phyloP scores from a whole-genome alignment of 2,797 vertebrate genomes.

The Lacerta viridis region DNA sequence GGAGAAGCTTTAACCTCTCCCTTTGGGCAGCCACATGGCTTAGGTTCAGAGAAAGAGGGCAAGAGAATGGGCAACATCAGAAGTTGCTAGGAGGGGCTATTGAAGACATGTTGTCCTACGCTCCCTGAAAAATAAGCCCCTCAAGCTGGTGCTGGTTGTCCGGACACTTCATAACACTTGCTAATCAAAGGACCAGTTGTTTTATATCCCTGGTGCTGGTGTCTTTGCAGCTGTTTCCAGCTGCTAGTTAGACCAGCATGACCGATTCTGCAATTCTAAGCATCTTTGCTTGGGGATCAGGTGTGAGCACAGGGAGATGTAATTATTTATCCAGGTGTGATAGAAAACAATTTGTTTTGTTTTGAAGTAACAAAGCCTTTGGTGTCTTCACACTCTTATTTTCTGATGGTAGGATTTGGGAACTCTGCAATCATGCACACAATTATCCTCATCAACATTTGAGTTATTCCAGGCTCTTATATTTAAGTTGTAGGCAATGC shows the following conservation, averaged over 20 bases:
- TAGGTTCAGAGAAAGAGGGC: background rate
- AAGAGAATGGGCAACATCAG: background rate
- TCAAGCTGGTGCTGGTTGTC: too few relatives aligned
- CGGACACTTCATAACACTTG: too few relatives aligned
- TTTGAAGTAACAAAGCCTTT: conserved; percentile 37
- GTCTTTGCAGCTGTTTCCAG: too few relatives aligned
- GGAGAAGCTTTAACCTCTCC: too few relatives aligned
- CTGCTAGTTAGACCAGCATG: too few relatives aligned
- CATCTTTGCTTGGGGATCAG: background rate
- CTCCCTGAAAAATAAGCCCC: too few relatives aligned
- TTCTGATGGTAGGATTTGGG: background rate
- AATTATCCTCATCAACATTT: conserved; percentile 36
- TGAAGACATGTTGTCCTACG: too few relatives aligned
- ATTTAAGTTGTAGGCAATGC: conserved; percentile 42
- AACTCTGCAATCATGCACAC: background rate
- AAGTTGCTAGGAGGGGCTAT: background rate
- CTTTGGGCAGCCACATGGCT: background rate
- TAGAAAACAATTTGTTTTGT: conserved; percentile 35
- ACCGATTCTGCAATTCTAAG: too few relatives aligned
- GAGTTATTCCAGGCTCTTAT: conserved; percentile 22
- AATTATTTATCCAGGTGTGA: conserved; percentile 17
- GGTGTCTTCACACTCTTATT: background rate
- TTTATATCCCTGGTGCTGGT: too few relatives aligned
- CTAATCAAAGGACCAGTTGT: too few relatives aligned
- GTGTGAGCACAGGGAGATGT: background rate